phyloP scores from a whole-genome alignment of 2,888 invertebrate genomes.

The Metopia argyrocephala region DNA sequence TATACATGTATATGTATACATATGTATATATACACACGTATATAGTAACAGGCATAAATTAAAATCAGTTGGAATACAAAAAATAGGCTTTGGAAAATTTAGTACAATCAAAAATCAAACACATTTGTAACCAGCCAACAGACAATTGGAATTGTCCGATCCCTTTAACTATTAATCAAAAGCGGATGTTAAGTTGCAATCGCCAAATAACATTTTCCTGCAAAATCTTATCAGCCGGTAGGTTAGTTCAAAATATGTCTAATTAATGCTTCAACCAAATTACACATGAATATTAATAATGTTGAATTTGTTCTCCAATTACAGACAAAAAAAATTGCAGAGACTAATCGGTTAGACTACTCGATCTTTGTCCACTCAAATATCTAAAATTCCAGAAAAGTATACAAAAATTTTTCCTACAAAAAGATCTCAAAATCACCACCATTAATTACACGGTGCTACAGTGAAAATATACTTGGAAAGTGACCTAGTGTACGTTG shows the following conservation, averaged over 20 bases:
- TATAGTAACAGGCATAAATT: background rate
- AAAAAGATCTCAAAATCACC: too few relatives aligned
- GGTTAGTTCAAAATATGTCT: background rate
- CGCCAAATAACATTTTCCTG: background rate
- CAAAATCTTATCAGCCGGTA: background rate
- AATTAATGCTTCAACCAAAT: background rate
- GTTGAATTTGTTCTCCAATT: background rate
- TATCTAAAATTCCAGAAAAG: conserved; percentile 9
- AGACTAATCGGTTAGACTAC: conserved; percentile 4
- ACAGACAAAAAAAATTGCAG: background rate
- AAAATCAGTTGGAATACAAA: too few relatives aligned
- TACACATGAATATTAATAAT: background rate
- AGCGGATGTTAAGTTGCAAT: background rate
- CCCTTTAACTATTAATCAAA: background rate
- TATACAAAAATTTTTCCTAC: background rate
- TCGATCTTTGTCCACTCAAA: background rate
- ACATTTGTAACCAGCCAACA: background rate
- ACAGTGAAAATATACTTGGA: too few relatives aligned
- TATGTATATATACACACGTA: background rate
- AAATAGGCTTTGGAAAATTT: too few relatives aligned
- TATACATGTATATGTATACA: background rate
- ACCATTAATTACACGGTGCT: too few relatives aligned
- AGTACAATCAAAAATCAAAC: too few relatives aligned
- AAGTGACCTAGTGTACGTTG: too few relatives aligned
- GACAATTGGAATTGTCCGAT: background rate